Evolutionary conservation across 1,140 invertebrate genomes (phyloP).

Genomic region (Drosophila lacteicornis): DNA sequence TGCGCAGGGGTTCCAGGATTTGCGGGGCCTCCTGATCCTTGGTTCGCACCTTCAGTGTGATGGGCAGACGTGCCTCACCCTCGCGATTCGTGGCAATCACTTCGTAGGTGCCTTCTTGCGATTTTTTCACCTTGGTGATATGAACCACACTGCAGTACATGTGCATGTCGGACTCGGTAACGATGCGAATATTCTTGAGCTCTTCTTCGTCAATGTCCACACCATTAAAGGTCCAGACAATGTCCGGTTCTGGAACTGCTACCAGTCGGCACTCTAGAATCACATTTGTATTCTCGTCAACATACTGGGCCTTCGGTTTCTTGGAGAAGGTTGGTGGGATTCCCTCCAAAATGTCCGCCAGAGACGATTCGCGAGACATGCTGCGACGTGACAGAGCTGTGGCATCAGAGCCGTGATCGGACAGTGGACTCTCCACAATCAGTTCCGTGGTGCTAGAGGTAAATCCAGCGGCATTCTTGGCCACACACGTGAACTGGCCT

Average conservation of each 20-base stretch:
- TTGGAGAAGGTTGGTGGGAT: conserved; percentile 96
- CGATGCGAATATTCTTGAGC: conserved; percentile 89
- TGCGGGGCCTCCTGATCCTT: conserved; percentile 91
- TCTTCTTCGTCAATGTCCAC: conserved; percentile 89
- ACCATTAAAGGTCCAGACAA: conserved; percentile 92
- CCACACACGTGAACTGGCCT: conserved; percentile 97
- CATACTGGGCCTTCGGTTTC: conserved; percentile 93
- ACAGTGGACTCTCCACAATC: conserved; percentile 93
- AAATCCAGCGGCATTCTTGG: conserved; percentile 97
- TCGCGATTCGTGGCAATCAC: conserved; percentile 95
- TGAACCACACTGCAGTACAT: conserved; percentile 94
- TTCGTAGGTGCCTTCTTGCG: conserved; percentile 95
- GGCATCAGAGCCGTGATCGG: conserved; percentile 94
- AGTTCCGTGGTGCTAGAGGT: conserved; percentile 96
- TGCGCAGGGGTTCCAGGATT: conserved; percentile 91
- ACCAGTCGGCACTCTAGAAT: conserved; percentile 93
- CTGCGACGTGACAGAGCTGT: conserved; percentile 92
- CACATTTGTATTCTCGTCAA: conserved; percentile 92
- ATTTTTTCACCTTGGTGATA: conserved; percentile 91
- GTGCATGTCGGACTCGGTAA: conserved; percentile 94
- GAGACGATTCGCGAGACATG: conserved; percentile 94
- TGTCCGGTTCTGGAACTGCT: conserved; percentile 95
- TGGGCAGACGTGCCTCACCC: conserved; percentile 93
- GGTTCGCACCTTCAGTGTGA: conserved; percentile 93
- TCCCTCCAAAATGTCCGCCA: conserved; percentile 95